phyloP scores from a whole-genome alignment of 2,888 invertebrate species.

The Heliconius cydno region DNA sequence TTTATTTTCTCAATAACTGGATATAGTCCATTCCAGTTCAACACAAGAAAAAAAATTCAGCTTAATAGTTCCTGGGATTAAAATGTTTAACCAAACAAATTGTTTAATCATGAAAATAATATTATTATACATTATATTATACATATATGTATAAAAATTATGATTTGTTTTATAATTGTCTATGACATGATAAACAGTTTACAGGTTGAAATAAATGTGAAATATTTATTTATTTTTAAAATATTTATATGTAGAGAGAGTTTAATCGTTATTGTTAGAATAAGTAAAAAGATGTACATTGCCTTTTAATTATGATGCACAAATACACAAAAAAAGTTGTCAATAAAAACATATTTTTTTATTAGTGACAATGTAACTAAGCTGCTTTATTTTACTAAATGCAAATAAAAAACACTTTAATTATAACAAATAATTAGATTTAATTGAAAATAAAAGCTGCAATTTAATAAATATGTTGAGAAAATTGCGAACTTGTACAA shows the following conservation, averaged over 20 bases:
- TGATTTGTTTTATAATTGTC: not conserved
- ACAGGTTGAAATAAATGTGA: not conserved
- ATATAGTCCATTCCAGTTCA: no score
- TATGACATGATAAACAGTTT: not conserved
- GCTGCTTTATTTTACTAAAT: not conserved
- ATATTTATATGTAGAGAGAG: not conserved
- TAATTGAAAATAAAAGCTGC: not conserved
- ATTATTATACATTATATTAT: no score
- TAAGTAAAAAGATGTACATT: not conserved
- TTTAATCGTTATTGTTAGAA: not conserved
- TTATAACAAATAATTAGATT: not conserved
- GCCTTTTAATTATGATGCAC: not conserved
- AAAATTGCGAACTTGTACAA: not conserved
- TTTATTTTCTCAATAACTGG: no score
- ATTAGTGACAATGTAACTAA: conserved; percentile 6
- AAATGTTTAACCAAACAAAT: no score
- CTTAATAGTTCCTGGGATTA: no score
- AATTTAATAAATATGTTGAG: conserved; percentile 12
- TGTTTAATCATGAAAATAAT: no score
- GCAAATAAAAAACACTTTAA: not conserved
- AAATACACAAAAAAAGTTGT: not conserved
- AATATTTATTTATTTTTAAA: not conserved
- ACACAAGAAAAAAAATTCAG: no score
- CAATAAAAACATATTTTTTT: not conserved
- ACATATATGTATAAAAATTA: no score